These are phyloP conservation scores for Ethmia dodecea DNA, from an alignment of 2,888 invertebrate genomes.

Conservation along the genomic window DNA sequence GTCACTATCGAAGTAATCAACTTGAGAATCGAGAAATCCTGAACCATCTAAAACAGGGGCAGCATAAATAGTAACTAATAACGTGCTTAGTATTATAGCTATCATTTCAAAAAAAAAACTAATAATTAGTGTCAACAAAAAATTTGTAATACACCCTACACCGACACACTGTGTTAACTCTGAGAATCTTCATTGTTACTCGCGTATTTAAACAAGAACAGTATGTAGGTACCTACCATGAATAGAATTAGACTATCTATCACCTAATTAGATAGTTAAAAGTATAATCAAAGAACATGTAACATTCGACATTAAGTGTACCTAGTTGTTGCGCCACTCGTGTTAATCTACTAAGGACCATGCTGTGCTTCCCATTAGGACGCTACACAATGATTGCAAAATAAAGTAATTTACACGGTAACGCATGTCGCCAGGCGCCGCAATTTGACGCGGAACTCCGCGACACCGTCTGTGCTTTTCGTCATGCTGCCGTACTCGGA, in stretches of 20 bases:
- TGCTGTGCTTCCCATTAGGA: slow-evolving; percentile 29
- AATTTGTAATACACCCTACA: no score
- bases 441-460: no score
- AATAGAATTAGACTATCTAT: slow-evolving; percentile 38
- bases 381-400: neutral
- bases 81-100: no score
- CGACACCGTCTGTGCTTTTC: no score
- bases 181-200: slow-evolving; percentile 9
- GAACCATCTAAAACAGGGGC: no score
- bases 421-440: no score
- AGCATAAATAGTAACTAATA: no score
- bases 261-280: slow-evolving; percentile 57
- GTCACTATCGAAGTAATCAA: no score
- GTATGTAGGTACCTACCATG: neutral
- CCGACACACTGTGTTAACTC: slow-evolving; percentile 11
- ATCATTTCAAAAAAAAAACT: no score
- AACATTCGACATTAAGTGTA: slow-evolving; percentile 45
- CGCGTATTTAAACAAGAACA: slow-evolving; percentile 21
- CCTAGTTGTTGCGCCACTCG: slow-evolving; percentile 31
- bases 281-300: slow-evolving; percentile 33
- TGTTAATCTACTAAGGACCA: slow-evolving; percentile 39
- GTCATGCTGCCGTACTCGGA: no score
- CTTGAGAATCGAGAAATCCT: no score
- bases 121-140: no score
- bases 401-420: neutral